These are phyloP conservation scores for Apis laboriosa DNA, from an alignment of 1,140 invertebrate species.

Conservation along the genomic window DNA sequence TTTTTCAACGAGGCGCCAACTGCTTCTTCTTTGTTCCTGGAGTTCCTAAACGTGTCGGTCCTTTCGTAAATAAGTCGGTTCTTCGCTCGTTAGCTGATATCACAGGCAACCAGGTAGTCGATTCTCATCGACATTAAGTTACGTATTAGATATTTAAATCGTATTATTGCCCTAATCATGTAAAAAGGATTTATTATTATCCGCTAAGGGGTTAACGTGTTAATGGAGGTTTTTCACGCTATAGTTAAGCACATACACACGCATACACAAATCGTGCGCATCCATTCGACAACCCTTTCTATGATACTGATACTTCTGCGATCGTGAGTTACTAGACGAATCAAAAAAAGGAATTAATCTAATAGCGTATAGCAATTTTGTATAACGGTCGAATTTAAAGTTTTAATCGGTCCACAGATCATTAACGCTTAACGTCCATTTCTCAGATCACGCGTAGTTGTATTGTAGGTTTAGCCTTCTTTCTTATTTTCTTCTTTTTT, in stretches of 20 bases:
- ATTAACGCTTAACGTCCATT: constrained; percentile 10
- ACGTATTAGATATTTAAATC: constrained; percentile 29
- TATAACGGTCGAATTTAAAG: not conserved
- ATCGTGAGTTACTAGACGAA: constrained; percentile 9
- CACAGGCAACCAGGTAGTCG: not conserved
- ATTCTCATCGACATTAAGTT: constrained; percentile 15
- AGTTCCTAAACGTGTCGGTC: constrained; percentile 42
- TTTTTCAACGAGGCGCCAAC: constrained; percentile 26
- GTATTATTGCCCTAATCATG: constrained; percentile 39
- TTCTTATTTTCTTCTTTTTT: not conserved
- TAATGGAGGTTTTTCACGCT: constrained; percentile 24
- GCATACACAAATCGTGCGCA: not conserved
- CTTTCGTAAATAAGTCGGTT: constrained; percentile 39
- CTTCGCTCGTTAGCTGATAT: constrained; percentile 43
- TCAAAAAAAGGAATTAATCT: constrained; percentile 12
- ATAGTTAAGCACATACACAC: constrained; percentile 28
- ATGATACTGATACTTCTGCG: not conserved
- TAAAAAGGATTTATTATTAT: constrained; percentile 25
- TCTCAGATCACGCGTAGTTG: not conserved
- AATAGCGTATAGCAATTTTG: constrained; percentile 9
- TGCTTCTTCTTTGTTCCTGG: constrained; percentile 39
- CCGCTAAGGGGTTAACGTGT: constrained; percentile 43
- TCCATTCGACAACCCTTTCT: not conserved
- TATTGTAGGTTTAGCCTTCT: not conserved
- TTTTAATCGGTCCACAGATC: not conserved